These are phyloP conservation scores for Sycobia sp. DNA, from an alignment of 1,140 invertebrate genomes.

Conservation along the genomic window DNA sequence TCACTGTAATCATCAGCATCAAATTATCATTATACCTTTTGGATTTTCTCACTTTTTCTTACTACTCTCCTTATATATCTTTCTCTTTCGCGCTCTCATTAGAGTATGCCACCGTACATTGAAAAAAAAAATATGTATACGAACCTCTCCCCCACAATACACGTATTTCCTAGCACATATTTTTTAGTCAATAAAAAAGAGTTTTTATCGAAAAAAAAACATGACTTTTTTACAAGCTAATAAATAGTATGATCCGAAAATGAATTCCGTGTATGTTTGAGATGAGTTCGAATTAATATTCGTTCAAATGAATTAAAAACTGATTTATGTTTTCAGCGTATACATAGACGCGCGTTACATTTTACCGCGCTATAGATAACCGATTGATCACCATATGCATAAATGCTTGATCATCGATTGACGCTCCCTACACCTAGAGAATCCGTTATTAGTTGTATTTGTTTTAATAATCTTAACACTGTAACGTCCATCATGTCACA, in stretches of 20 bases:
- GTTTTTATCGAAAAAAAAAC: conserved; percentile 1
- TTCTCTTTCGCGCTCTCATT: not conserved
- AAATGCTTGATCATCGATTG: not conserved
- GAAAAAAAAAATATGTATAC: conserved; percentile 23
- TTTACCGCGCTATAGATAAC: conserved; percentile 4
- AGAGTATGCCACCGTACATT: not conserved
- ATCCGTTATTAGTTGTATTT: conserved; percentile 16
- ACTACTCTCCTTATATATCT: no score
- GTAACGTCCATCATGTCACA: not conserved
- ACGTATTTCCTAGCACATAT: not conserved
- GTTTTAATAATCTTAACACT: no score
- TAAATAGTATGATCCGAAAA: no score
- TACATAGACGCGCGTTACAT: not conserved
- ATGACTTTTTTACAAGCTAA: not conserved
- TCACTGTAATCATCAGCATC: not conserved
- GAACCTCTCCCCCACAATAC: not conserved
- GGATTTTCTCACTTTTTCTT: not conserved
- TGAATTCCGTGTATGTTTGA: no score
- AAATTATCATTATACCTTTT: not conserved
- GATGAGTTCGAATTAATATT: conserved; percentile 2
- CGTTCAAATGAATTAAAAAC: not conserved
- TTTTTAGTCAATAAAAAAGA: not conserved
- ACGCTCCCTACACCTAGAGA: conserved; percentile 3
- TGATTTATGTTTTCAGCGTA: conserved; percentile 21
- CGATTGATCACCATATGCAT: conserved; percentile 4